Conservation (phyloP, 2,797 vertebrate genomes). For the Moxostoma hubbsi region DNA sequence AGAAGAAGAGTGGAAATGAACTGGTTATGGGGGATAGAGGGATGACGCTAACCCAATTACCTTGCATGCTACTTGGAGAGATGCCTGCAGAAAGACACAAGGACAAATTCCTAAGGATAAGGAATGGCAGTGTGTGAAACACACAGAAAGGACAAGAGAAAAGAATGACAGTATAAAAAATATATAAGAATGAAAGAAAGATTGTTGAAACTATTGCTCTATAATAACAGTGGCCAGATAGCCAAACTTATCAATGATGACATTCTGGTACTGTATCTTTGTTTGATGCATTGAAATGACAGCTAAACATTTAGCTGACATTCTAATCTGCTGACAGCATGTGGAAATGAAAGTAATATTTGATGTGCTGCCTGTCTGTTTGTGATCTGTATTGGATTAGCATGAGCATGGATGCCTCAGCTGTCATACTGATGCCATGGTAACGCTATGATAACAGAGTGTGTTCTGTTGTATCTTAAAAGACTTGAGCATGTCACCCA, state of each 20-base stretch:
- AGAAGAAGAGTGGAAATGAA: background rate
- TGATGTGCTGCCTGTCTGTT: constrained; percentile 21
- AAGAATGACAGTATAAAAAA: background rate
- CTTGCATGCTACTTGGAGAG: constrained; percentile 6
- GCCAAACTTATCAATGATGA: background rate
- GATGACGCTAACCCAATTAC: constrained; percentile 34
- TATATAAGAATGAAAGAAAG: background rate
- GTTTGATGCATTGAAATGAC: background rate
- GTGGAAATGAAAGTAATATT: constrained; percentile 17
- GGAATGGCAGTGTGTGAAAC: constrained; percentile 22
- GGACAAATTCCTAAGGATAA: constrained; percentile 20
- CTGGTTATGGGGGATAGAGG: background rate
- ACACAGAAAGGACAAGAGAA: constrained; percentile 1
- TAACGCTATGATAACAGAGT: constrained; percentile 15
- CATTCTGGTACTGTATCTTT: background rate
- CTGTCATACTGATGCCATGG: constrained; percentile 22
- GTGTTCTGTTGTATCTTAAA: background rate
- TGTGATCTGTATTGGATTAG: constrained; percentile 31
- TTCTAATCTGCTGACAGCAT: constrained; percentile 15
- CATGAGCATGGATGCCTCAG: constrained; percentile 8
- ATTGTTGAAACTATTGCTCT: background rate
- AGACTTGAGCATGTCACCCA: background rate
- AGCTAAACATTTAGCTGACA: background rate
- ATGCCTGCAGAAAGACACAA: constrained; percentile 14
- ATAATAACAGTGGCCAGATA: constrained; percentile 1